Evolutionary conservation across 2,797 vertebrate genomes (phyloP).

Genomic region (Fringilla coelebs): DNA sequence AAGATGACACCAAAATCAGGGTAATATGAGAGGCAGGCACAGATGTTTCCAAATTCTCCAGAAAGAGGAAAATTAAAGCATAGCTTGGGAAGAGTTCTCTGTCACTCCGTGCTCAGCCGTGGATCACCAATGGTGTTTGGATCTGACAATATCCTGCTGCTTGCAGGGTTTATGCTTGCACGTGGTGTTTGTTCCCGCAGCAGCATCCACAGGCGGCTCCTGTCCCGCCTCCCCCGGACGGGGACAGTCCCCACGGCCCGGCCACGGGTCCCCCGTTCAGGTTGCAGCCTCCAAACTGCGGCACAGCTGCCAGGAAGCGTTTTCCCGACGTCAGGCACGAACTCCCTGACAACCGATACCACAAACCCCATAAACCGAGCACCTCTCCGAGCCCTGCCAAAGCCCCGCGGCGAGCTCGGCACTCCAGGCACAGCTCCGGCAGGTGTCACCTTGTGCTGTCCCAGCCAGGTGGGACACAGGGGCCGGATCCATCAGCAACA

Average conservation of each 20-base stretch:
- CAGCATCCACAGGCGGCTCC: neutral
- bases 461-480: neutral
- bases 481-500: neutral
- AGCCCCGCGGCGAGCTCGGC: neutral
- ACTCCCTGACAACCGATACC: neutral
- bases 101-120: accelerated
- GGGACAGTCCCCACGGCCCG: neutral
- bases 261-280: neutral
- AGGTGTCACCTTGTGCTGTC: neutral
- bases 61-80: neutral
- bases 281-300: neutral
- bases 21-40: constrained; percentile 2
- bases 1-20: neutral
- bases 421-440: neutral
- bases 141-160: neutral
- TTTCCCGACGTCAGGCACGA: neutral
- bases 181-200: neutral
- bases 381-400: neutral
- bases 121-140: neutral
- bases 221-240: accelerated
- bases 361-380: neutral
- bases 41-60: neutral
- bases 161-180: neutral
- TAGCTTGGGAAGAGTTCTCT: neutral
- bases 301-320: constrained; percentile 11